A percentile compares a stretch with the other conserved stretches of the same genome.
Conservation (phyloP, 2,888 invertebrate genomes). For the Mimumesa dahlbomi region DNA sequence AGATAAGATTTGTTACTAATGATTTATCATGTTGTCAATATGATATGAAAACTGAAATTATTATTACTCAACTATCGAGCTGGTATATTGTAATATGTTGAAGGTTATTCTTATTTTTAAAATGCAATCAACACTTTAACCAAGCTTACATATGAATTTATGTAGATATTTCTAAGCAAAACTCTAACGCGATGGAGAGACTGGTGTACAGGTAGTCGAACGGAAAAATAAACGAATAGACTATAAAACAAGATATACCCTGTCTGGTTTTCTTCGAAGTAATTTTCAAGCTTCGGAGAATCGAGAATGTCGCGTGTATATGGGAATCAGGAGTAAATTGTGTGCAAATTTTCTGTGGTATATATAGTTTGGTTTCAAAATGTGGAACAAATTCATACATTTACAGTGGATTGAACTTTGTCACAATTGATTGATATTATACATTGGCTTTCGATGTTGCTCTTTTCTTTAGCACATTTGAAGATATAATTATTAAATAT, state of each 20-base stretch:
- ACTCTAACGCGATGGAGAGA: no score
- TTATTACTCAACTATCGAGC: not conserved
- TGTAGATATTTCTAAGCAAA: no score
- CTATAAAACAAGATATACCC: not conserved
- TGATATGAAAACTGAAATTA: not conserved
- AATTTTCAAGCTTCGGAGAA: constrained; percentile 21
- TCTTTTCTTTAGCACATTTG: not conserved
- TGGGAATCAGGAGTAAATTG: constrained; percentile 13
- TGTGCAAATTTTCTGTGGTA: constrained; percentile 25
- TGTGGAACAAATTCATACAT: no score
- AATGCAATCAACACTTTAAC: no score
- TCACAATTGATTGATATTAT: no score
- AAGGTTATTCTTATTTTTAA: no score
- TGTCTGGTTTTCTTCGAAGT: constrained; percentile 21
- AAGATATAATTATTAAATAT: no score
- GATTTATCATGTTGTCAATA: not conserved
- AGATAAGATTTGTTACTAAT: not conserved
- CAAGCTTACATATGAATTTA: no score
- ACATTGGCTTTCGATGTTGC: no score
- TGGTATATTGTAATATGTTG: not conserved
- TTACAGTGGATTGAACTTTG: no score
- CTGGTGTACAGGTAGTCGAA: no score
- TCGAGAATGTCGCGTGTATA: constrained; percentile 18
- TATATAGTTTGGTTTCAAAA: constrained; percentile 25
- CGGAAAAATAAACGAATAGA: not conserved